These are phyloP conservation scores for Scaptomyza caliginosa DNA, from an alignment of 2,888 invertebrate species.

Conservation along the genomic window DNA sequence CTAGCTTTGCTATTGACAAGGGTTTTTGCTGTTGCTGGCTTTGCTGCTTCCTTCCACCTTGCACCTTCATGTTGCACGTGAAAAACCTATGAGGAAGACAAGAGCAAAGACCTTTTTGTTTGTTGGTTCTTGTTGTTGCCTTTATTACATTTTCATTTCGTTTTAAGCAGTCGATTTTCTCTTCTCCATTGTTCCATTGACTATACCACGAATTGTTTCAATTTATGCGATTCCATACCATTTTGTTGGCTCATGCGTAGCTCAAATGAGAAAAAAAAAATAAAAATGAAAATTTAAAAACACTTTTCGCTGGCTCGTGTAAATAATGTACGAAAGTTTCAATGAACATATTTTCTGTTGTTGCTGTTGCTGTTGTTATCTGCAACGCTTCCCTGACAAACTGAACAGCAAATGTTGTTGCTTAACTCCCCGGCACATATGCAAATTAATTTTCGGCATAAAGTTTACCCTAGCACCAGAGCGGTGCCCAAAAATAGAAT, in stretches of 20 bases:
- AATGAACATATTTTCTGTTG: conserved; percentile 3
- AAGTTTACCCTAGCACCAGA: conserved; percentile 37
- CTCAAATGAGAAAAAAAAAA: not conserved
- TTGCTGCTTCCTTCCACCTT: conserved; percentile 1
- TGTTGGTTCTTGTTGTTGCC: conserved; percentile 29
- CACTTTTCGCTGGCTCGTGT: conserved; percentile 17
- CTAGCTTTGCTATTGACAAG: conserved; percentile 61
- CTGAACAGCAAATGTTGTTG: conserved; percentile 5
- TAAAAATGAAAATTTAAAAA: conserved; percentile 9
- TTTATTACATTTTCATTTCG: conserved; percentile 60
- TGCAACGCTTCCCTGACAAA: conserved; percentile 6
- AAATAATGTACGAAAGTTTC: conserved; percentile 26
- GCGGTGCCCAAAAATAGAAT: conserved; percentile 43
- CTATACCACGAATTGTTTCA: conserved; percentile 17
- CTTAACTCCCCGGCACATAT: conserved; percentile 28
- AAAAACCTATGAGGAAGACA: conserved; percentile 67
- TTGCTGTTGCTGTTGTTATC: not conserved
- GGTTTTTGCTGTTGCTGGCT: conserved; percentile 39
- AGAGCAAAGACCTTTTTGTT: conserved; percentile 30
- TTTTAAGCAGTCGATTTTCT: conserved; percentile 37
- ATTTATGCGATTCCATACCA: conserved; percentile 33
- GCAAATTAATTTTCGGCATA: conserved; percentile 44
- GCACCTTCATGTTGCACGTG: conserved; percentile 56
- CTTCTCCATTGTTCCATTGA: not conserved
- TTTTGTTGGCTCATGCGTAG: conserved; percentile 20